Evolutionary conservation across 2,888 invertebrate genomes (phyloP).

Genomic region (Fragum whitleyi): DNA sequence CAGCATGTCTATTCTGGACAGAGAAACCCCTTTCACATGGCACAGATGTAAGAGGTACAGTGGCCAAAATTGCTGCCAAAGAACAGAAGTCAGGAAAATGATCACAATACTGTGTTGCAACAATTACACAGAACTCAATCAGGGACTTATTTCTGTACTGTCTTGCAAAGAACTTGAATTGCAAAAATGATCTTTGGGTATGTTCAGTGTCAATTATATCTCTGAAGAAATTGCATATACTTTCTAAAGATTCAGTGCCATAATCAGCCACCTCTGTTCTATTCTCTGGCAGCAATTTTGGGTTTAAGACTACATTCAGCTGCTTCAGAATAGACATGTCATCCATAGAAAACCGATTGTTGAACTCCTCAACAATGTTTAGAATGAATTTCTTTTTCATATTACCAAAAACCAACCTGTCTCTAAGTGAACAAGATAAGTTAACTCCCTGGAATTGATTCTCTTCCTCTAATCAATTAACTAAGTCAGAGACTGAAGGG

Average conservation of each 20-base stretch:
- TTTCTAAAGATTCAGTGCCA: not conserved
- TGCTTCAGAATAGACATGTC: slow-evolving; percentile 33
- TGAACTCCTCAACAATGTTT: slow-evolving; percentile 32
- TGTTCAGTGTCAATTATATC: slow-evolving; percentile 1
- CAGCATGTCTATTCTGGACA: slow-evolving; percentile 35
- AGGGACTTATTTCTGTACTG: too few species aligned
- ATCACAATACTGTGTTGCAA: too few species aligned
- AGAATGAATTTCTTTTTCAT: slow-evolving; percentile 25
- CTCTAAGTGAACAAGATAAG: slow-evolving; percentile 16
- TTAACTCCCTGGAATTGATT: slow-evolving; percentile 8
- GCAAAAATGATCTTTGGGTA: slow-evolving; percentile 20
- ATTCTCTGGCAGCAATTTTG: slow-evolving; percentile 29
- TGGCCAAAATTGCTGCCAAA: slow-evolving; percentile 19
- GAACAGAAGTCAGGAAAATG: too few species aligned
- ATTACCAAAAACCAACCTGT: not conserved
- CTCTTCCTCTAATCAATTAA: slow-evolving; percentile 23
- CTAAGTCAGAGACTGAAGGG: not conserved
- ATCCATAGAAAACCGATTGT: slow-evolving; percentile 40
- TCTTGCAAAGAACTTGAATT: slow-evolving; percentile 31
- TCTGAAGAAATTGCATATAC: slow-evolving; percentile 15
- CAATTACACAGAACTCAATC: too few species aligned
- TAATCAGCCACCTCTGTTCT: not conserved
- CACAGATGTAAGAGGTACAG: slow-evolving; percentile 45
- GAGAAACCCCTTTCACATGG: slow-evolving; percentile 49
- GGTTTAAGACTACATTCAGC: slow-evolving; percentile 33